These are phyloP conservation scores for Styela clava DNA, from an alignment of 23 tunicate species.

Conservation along the genomic window DNA sequence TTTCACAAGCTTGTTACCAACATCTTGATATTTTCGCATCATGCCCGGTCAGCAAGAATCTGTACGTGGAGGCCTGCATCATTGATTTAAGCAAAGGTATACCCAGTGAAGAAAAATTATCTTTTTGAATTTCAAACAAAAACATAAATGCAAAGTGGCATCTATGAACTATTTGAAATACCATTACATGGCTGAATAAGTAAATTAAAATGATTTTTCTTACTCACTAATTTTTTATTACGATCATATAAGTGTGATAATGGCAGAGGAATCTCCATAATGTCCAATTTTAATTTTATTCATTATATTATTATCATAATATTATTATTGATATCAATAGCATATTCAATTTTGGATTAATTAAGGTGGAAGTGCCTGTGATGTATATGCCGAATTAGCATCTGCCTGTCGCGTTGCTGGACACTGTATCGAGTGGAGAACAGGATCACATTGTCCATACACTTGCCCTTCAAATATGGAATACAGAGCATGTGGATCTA, in stretches of 20 bases:
- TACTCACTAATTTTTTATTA: no score
- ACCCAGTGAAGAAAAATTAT: no score
- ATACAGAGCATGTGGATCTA: constrained; percentile 85
- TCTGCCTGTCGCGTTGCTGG: constrained; percentile 60
- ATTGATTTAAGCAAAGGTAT: constrained; percentile 74
- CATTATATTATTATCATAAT: no score
- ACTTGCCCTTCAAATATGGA: constrained; percentile 52
- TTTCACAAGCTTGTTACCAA: constrained; percentile 23
- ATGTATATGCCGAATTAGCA: constrained; percentile 58
- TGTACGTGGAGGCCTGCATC: constrained; percentile 65
- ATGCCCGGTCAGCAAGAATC: constrained; percentile 50
- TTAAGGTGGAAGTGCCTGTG: constrained; percentile 75
- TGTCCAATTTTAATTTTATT: no score
- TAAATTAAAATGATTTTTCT: no score
- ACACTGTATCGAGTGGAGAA: constrained; percentile 94
- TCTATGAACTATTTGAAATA: background rate
- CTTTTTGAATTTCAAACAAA: no score
- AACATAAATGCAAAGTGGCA: no score
- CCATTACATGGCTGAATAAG: background rate
- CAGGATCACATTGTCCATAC: constrained; percentile 62
- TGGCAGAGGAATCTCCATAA: no score
- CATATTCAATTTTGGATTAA: no score
- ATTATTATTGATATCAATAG: no score
- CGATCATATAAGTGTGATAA: no score
- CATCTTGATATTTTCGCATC: constrained; percentile 50